Conservation (phyloP, 2,113 vertebrate genomes). For the Atractosteus spatula region DNA sequence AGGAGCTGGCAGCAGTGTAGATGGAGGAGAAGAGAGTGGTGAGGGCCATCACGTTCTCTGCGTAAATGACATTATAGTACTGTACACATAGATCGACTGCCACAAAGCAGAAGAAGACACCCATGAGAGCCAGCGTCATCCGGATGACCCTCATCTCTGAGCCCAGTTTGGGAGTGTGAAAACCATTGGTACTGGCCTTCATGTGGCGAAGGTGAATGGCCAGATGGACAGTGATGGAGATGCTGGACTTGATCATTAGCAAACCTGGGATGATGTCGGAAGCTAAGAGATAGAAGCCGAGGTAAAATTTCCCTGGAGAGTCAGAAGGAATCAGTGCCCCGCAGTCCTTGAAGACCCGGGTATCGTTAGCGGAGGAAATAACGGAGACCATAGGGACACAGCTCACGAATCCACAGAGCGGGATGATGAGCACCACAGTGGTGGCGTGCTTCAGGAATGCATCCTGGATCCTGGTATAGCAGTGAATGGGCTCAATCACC, state of each 20-base stretch:
- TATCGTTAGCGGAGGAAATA: constrained; percentile 33
- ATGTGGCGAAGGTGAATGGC: constrained; percentile 60
- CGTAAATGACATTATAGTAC: constrained; percentile 40
- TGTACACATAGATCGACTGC: constrained; percentile 55
- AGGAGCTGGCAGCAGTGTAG: constrained; percentile 46
- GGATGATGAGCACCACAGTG: constrained; percentile 44
- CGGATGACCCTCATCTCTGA: constrained; percentile 62
- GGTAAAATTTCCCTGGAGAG: constrained; percentile 26
- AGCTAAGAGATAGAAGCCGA: constrained; percentile 46
- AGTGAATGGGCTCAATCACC: constrained; percentile 53
- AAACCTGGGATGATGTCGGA: constrained; percentile 58
- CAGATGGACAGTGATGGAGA: constrained; percentile 64
- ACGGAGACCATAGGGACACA: constrained; percentile 49
- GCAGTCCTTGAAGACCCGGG: constrained; percentile 16
- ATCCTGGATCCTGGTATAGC: constrained; percentile 56
- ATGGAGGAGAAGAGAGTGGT: constrained; percentile 53
- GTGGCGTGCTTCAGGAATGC: constrained; percentile 56
- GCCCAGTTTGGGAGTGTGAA: constrained; percentile 58
- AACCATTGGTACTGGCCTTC: constrained; percentile 60
- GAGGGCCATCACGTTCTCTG: constrained; percentile 42
- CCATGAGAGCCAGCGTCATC: constrained; percentile 57
- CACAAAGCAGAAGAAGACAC: constrained; percentile 52
- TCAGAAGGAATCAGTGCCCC: constrained; percentile 39
- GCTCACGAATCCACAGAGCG: constrained; percentile 43
- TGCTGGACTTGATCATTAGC: constrained; percentile 63